A percentile compares a stretch with the other conserved stretches of the same genome.
phyloP scores from a whole-genome alignment of 2,888 invertebrate species.

The Xestoiulus laeticollis region DNA sequence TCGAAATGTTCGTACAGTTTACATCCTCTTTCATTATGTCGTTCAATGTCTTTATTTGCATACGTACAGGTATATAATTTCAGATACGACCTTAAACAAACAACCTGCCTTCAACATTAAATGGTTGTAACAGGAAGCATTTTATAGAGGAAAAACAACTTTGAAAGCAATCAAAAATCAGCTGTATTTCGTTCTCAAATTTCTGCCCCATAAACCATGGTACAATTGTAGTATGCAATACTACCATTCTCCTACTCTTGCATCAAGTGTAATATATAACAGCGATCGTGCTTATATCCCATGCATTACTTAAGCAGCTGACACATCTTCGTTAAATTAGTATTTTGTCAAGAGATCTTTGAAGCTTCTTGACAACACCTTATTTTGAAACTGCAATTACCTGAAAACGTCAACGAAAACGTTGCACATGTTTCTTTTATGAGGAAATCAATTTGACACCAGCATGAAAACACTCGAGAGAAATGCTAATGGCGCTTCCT shows the following conservation, averaged over 20 bases:
- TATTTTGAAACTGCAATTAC: conserved; percentile 25
- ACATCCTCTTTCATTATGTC: too few relatives aligned
- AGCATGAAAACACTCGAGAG: conserved; percentile 20
- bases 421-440: conserved; percentile 28
- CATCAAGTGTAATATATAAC: not conserved
- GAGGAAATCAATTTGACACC: conserved; percentile 13
- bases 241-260: not conserved
- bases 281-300: not conserved
- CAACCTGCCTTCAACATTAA: too few relatives aligned
- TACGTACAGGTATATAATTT: too few relatives aligned
- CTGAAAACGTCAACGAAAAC: conserved; percentile 24
- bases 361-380: conserved; percentile 15
- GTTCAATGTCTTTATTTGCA: too few relatives aligned
- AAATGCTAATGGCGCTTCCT: conserved; percentile 8
- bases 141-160: too few relatives aligned
- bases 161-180: too few relatives aligned
- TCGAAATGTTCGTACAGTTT: too few relatives aligned
- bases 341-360: conserved; percentile 10
- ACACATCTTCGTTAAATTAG: conserved; percentile 7
- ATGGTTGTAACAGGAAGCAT: too few relatives aligned
- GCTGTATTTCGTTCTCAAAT: too few relatives aligned
- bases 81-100: too few relatives aligned
- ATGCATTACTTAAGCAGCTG: not conserved
- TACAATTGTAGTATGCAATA: not conserved
- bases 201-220: too few relatives aligned